Base-by-base conservation (phyloP, 1,140 invertebrate species). In the Ips nitidus region DNA sequence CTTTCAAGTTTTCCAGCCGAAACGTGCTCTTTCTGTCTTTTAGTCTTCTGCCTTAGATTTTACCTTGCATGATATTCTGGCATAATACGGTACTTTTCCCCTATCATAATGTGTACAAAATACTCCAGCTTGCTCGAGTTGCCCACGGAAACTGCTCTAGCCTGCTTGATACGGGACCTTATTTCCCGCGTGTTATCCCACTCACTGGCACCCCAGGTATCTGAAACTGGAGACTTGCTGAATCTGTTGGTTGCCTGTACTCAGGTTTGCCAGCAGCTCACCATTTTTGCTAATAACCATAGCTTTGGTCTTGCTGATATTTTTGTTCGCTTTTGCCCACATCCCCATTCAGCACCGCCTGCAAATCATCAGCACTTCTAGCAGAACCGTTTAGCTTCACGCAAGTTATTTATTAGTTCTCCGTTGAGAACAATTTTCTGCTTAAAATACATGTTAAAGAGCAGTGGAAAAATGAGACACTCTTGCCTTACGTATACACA, bases 351-450 rank as follows among this genome's bases (percentile, higher is more conserved):
- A 56, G 53, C 53, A 56, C 6, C 1, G 3, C 2, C 53, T 56
- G 53, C 53, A 56, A 56, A 38, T 56, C 52, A 55, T n/a, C 53
- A 56, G 53, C 53, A 56, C 53, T 56, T 56, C 53, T 37, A 56
- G 53, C 37, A 56, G 1, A 2, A 56, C 53, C 2, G 53, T 56
- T 8, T 55, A 5, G 53, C 37, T 36, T 55, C 8, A 56, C 53
- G 53, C 3, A 56, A 56, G 53, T 2, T 56, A 56, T 56, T 56
- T 56, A 56, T 56, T 56, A 56, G 1, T 56, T 56, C 53, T 56
- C 53, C 53, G 40, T 38, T 59, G 57, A 59, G 3, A 59, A 59
- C 57, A 59, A 59, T 59, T 59, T 6, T 0, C 41, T 22, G 22
- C 22, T 22, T 22, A 22, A 22, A 22, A 0, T 22, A 22, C 22